Conservation (phyloP, 2,888 invertebrate species). For the Scaptomyza polygonia region DNA sequence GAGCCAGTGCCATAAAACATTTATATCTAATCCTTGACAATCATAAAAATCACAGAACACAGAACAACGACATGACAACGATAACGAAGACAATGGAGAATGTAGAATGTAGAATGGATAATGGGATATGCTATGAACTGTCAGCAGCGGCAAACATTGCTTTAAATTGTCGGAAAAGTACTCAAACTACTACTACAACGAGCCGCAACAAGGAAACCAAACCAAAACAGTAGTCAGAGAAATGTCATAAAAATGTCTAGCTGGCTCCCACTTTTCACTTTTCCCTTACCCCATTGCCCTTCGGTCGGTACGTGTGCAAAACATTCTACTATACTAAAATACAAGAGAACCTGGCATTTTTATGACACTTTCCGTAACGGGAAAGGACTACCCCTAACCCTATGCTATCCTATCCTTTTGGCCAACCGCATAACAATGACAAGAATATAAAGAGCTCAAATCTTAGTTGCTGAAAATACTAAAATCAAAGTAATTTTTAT, state of each 20-base stretch:
- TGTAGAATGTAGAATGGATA: constrained; percentile 54
- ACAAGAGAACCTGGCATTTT: constrained; percentile 55
- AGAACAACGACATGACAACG: constrained; percentile 61
- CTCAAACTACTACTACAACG: constrained; percentile 27
- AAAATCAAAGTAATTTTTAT: constrained; percentile 79
- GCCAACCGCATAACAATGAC: constrained; percentile 21
- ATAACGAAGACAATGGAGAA: constrained; percentile 43
- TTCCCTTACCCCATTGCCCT: constrained; percentile 9
- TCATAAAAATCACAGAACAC: constrained; percentile 72
- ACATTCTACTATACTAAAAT: constrained; percentile 51
- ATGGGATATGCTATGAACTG: constrained; percentile 64
- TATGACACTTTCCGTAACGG: constrained; percentile 71
- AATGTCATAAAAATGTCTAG: constrained; percentile 74
- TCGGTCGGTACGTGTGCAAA: constrained; percentile 68
- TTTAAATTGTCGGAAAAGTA: constrained; percentile 78
- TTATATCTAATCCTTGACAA: constrained; percentile 82
- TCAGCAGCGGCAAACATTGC: constrained; percentile 69
- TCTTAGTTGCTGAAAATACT: constrained; percentile 73
- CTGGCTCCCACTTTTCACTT: constrained; percentile 46
- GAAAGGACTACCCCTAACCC: constrained; percentile 49
- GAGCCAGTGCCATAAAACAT: constrained; percentile 68
- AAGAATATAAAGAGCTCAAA: constrained; percentile 46
- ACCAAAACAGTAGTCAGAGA: constrained; percentile 66
- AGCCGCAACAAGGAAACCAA: constrained; percentile 20
- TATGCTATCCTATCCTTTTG: constrained; percentile 29